Evolutionary conservation across 2,113 vertebrate species (phyloP).

Genomic region (Colius striatus): DNA sequence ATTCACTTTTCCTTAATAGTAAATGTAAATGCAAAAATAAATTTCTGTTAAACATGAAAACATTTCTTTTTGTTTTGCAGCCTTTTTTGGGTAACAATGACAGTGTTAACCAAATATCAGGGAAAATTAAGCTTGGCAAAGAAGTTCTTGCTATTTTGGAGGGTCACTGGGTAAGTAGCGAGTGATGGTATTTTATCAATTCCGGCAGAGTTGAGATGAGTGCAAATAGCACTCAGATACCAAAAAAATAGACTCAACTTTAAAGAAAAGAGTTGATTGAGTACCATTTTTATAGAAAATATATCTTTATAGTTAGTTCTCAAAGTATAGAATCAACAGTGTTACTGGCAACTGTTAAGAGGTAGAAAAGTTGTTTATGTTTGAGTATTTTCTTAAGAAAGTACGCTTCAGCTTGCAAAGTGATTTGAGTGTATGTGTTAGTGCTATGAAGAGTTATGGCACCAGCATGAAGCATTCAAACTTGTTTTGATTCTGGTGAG

Average conservation of each 20-base stretch:
- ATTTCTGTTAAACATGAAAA: not conserved
- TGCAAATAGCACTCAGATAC: not conserved
- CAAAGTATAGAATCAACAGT: not conserved
- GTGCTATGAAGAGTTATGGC: not conserved
- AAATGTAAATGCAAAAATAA: not conserved
- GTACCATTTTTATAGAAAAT: not conserved
- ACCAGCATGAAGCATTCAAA: not conserved
- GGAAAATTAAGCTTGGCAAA: slow-evolving; percentile 97
- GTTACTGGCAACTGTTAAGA: not conserved
- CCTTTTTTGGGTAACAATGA: slow-evolving; percentile 96
- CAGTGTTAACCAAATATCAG: slow-evolving; percentile 93
- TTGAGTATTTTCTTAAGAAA: not conserved
- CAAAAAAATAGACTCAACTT: not conserved
- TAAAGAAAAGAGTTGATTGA: not conserved
- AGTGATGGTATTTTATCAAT: not conserved
- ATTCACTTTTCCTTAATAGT: not conserved
- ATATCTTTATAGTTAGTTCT: not conserved
- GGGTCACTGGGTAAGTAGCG: slow-evolving; percentile 93
- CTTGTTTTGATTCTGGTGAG: not conserved
- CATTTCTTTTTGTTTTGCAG: slow-evolving; percentile 74
- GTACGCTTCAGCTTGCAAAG: not conserved
- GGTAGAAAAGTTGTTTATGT: not conserved
- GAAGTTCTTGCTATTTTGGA: slow-evolving; percentile 96
- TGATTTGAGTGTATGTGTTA: not conserved
- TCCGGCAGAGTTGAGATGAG: not conserved